Base-by-base conservation (phyloP, 2,888 invertebrate species). In the Lasioglossum morio region DNA sequence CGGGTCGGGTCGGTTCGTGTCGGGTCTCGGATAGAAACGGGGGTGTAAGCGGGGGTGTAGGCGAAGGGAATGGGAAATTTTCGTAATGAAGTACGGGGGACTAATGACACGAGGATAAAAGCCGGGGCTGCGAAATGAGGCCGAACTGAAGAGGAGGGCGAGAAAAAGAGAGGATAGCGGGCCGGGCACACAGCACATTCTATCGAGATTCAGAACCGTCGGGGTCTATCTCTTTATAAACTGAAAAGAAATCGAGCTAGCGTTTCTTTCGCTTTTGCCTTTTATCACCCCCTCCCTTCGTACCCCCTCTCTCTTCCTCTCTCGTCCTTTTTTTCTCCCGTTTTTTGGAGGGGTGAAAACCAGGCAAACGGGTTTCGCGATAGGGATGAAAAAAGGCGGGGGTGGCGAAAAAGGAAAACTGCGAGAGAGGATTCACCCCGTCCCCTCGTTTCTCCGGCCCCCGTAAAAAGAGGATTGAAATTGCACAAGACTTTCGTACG, bases 191-290 rank as follows among this genome's bases (percentile, higher is more conserved):
- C 63, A 37, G 79, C 79, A 72, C 82, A 69, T 85, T 85, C 73
- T 82, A 87, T 87, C 84, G 87, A 87, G 85, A 86, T 85, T 77
- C 81, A 81, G 79, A 81, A 82, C 79, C 79, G 77, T 80, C 84
- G 73, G 76, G 79, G 74, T 89, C 81, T 81, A 81, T 84, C 81
- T 85, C 80, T 88, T 79, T 85, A 87, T 79, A 87, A 79, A 81
- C 76, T 83, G 83, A 78, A 84, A 80, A 88, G 87, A 88, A 89
- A 86, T 88, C 84, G 89, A 77, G 82, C 84, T 73, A 69, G 78
- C 78, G 53, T 77, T 72, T 82, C 82, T 72, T 73, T 63, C 77
- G 30, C 34, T 66, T 66, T 66, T 30, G 19, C 19, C 34, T 66
- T 66, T 66, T 66, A 66, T 66, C 66, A 30, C 8, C 30, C 66